Percentiles rank a stretch among this genome's conserved stretches.
Conservation (phyloP, 2,888 invertebrate species). For the Plagiodera versicolora region DNA sequence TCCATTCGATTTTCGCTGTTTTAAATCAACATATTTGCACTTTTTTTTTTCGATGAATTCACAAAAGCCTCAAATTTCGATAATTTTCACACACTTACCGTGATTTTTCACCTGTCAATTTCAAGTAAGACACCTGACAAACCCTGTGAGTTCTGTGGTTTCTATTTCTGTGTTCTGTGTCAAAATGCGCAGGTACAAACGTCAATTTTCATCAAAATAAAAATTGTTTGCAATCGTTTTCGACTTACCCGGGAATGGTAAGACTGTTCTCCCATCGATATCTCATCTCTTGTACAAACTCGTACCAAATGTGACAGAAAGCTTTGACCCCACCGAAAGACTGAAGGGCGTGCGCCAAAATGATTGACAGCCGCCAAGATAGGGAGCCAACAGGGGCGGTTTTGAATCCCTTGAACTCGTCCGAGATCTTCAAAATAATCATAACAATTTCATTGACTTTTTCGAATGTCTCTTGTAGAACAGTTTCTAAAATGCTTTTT, state of each 20-base stretch:
- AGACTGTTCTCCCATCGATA: slow-evolving; percentile 85
- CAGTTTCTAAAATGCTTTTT: neutral
- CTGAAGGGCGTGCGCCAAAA: slow-evolving; percentile 72
- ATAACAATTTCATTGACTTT: neutral
- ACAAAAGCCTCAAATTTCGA: no score
- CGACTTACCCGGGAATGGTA: slow-evolving; percentile 80
- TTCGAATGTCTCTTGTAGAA: neutral
- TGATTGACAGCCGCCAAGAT: slow-evolving; percentile 77
- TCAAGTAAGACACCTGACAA: no score
- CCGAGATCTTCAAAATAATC: slow-evolving; percentile 31
- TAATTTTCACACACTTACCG: no score
- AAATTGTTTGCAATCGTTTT: neutral
- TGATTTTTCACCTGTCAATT: no score
- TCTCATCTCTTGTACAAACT: slow-evolving; percentile 87
- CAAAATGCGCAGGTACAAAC: neutral
- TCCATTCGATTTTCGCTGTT: no score
- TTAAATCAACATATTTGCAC: no score
- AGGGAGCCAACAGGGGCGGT: slow-evolving; percentile 79
- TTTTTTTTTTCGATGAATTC: no score
- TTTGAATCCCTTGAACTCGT: slow-evolving; percentile 56
- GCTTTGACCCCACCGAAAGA: slow-evolving; percentile 74
- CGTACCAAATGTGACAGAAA: slow-evolving; percentile 91
- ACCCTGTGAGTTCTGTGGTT: no score
- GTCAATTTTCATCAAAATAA: neutral
- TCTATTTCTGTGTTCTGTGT: no score